Conservation (phyloP, 2,888 invertebrate genomes). For the Odontothrips loti region DNA sequence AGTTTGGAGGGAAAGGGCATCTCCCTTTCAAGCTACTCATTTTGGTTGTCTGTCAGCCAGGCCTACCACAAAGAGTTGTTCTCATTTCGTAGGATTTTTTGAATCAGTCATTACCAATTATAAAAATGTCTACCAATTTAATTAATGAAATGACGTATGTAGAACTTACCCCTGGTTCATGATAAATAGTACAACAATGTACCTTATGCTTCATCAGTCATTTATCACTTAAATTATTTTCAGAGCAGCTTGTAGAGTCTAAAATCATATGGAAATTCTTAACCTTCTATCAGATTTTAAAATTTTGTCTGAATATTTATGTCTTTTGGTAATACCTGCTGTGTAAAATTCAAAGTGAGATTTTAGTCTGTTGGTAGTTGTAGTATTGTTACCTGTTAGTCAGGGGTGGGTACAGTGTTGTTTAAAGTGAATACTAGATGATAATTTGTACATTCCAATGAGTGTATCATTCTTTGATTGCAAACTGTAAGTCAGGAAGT, state of each 20-base stretch:
- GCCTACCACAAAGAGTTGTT: constrained; percentile 15
- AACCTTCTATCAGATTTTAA: neutral
- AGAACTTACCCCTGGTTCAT: constrained; percentile 13
- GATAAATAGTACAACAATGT: constrained; percentile 9
- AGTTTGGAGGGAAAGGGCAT: constrained; percentile 9
- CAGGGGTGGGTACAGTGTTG: constrained; percentile 25
- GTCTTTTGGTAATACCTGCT: constrained; percentile 16
- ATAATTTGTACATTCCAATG: constrained; percentile 27
- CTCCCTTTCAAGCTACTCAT: constrained; percentile 20
- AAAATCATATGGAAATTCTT: neutral
- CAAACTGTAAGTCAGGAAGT: constrained; percentile 20
- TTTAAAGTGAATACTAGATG: constrained; percentile 27
- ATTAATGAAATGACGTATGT: neutral
- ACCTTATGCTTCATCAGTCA: constrained; percentile 5
- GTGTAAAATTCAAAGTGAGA: neutral
- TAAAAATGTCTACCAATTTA: constrained; percentile 13
- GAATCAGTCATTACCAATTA: constrained; percentile 5
- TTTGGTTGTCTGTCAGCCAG: constrained; percentile 16
- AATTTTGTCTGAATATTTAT: neutral
- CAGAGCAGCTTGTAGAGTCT: constrained; percentile 5
- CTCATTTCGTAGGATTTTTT: constrained; percentile 14
- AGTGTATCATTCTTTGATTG: constrained; percentile 17
- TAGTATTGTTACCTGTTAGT: constrained; percentile 25
- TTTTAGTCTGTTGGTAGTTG: constrained; percentile 20
- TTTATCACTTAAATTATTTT: constrained; percentile 13